Evolutionary conservation across 2,113 vertebrate species (phyloP).

Genomic region (Ancistrus triradiatus): DNA sequence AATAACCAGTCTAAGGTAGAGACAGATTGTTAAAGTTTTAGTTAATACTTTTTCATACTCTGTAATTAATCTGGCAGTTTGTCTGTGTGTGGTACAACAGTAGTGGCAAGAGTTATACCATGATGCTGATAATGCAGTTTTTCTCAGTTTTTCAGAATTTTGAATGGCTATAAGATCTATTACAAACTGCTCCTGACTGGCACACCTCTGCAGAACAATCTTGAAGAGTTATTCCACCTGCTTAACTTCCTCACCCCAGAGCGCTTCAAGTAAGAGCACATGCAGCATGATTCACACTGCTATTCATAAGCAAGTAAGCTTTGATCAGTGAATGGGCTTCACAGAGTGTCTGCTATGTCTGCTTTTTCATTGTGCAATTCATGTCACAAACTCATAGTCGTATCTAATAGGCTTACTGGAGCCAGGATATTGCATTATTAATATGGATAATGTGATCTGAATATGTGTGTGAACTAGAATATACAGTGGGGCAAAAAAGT

Average conservation of each 20-base stretch:
- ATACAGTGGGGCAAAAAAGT: no score
- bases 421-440: no score
- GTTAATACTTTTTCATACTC: no score
- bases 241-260: constrained; percentile 97
- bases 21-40: not conserved
- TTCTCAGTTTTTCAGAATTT: constrained; percentile 89
- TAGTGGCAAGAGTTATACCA: not conserved
- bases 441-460: no score
- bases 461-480: no score
- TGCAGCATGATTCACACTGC: not conserved
- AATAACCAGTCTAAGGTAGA: constrained; percentile 98
- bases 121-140: not conserved
- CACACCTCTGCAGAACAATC: constrained; percentile 96
- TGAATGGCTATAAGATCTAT: constrained; percentile 97
- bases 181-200: constrained; percentile 97
- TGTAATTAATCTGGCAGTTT: no score
- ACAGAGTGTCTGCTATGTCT: no score
- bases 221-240: constrained; percentile 96
- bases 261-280: constrained; percentile 86
- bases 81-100: not conserved
- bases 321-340: no score
- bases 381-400: no score
- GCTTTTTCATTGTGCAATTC: no score
- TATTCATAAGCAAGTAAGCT: no score
- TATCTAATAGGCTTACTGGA: no score